Conservation (phyloP, 2,797 vertebrate genomes). For the Anas flavirostris region DNA sequence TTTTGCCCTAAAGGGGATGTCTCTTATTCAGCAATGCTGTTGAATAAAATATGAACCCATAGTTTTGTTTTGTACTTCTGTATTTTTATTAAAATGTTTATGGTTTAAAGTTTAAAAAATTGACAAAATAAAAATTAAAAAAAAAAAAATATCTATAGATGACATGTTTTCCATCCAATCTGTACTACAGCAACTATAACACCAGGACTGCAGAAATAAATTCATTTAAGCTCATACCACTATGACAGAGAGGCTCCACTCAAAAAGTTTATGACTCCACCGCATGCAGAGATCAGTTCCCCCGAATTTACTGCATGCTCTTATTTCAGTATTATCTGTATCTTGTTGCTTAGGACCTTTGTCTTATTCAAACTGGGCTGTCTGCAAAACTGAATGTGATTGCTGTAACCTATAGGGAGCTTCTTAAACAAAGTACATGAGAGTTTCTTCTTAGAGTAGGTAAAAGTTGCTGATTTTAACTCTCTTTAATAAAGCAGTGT, state of each 20-base stretch:
- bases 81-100: conserved; percentile 56
- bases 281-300: neutral
- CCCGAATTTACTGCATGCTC: neutral
- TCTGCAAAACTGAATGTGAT: neutral
- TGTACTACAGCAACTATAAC: neutral
- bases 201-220: neutral
- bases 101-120: conserved; percentile 48
- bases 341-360: neutral
- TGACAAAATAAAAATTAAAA: neutral
- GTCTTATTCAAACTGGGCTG: neutral
- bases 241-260: neutral
- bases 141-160: neutral
- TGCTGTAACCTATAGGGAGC: neutral
- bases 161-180: neutral
- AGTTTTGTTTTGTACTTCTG: conserved; percentile 19
- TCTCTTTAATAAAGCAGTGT: neutral
- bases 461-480: neutral
- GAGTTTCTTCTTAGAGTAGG: neutral
- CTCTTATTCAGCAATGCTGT: conserved; percentile 19
- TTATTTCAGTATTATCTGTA: neutral
- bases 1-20: conserved; percentile 44
- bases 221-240: neutral
- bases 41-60: conserved; percentile 46
- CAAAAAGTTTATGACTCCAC: neutral
- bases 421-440: neutral